Conservation (phyloP, 1,140 invertebrate species). For the Cataglyphis hispanica region DNA sequence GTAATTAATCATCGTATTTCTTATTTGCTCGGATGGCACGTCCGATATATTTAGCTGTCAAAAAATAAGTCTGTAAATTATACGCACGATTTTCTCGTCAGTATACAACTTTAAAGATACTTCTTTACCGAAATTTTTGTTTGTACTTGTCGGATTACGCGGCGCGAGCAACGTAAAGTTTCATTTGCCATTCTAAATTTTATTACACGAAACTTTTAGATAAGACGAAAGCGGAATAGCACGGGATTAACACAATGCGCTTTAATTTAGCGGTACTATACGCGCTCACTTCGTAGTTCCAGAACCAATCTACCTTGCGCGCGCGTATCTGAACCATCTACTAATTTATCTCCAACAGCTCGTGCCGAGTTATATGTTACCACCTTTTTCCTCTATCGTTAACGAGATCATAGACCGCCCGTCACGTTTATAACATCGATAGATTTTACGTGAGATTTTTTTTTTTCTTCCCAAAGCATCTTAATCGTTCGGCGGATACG, state of each 20-base stretch:
- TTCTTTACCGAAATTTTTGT: conserved; percentile 8
- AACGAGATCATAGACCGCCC: conserved; percentile 63
- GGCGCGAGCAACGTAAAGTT: background rate
- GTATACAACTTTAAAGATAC: background rate
- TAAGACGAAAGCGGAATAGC: conserved; percentile 34
- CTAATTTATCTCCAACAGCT: conserved; percentile 66
- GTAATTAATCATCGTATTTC: conserved; percentile 23
- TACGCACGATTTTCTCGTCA: background rate
- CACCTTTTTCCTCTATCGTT: conserved; percentile 60
- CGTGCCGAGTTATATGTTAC: conserved; percentile 47
- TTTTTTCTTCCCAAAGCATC: background rate
- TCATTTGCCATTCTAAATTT: conserved; percentile 21
- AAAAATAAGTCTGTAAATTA: background rate
- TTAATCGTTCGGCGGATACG: conserved; percentile 1
- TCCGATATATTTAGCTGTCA: background rate
- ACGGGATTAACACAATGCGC: conserved; percentile 59
- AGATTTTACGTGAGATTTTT: conserved; percentile 35
- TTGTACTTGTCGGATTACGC: conserved; percentile 7
- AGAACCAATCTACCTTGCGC: conserved; percentile 60
- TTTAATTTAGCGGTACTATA: conserved; percentile 38
- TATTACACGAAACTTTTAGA: conserved; percentile 19
- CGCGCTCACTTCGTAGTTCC: conserved; percentile 25
- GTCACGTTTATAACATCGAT: conserved; percentile 42
- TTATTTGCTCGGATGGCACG: background rate
- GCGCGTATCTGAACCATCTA: conserved; percentile 46